These are phyloP conservation scores for Trachelus troglodyta DNA, from an alignment of 2,888 invertebrate genomes.

Conservation along the genomic window DNA sequence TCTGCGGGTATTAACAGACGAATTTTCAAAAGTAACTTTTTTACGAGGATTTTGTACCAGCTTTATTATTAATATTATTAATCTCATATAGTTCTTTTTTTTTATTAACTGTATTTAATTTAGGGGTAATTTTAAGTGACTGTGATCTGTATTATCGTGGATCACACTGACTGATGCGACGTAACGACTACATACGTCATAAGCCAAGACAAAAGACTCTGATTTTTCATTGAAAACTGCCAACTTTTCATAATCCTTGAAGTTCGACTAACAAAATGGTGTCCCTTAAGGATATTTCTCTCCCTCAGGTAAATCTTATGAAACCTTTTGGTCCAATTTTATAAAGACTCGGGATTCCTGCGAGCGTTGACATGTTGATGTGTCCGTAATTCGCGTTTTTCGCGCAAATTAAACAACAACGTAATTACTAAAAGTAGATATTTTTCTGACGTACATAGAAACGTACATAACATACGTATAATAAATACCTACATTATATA, in stretches of 20 bases:
- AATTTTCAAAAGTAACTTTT: constrained; percentile 20
- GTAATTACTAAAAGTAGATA: background rate
- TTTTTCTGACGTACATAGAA: too few relatives aligned
- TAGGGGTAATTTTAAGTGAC: background rate
- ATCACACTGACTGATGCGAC: background rate
- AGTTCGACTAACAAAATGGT: background rate
- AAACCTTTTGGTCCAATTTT: background rate
- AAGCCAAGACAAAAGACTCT: background rate
- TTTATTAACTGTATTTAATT: constrained; percentile 20
- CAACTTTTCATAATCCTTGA: background rate
- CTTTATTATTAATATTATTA: constrained; percentile 9
- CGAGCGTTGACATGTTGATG: background rate
- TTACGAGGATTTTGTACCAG: constrained; percentile 17
- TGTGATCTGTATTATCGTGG: background rate
- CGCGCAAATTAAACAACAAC: background rate
- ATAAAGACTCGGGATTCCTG: background rate
- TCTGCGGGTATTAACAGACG: constrained; percentile 24
- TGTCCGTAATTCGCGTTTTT: background rate
- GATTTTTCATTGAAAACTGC: background rate
- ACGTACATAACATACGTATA: background rate
- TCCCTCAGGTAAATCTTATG: background rate
- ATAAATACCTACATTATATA: background rate
- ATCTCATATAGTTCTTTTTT: constrained; percentile 11
- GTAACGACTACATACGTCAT: background rate
- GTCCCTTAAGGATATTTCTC: background rate